phyloP scores from a whole-genome alignment of 2,113 vertebrate species.

The Pedetes capensis region DNA sequence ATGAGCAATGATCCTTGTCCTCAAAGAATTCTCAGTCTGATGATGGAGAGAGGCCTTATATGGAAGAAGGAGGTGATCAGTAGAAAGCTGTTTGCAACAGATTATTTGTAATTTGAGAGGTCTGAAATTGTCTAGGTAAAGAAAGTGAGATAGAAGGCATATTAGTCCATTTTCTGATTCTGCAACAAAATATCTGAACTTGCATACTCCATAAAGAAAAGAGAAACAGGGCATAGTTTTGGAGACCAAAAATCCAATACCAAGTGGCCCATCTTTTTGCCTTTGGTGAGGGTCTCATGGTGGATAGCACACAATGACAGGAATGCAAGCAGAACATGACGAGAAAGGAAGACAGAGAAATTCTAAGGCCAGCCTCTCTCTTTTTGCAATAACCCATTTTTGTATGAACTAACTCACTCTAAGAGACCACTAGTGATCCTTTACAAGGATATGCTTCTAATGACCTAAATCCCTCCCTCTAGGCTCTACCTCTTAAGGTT shows the following conservation, averaged over 20 bases:
- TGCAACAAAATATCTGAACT: neutral
- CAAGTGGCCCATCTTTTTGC: no score
- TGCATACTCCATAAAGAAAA: neutral
- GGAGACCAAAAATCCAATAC: neutral
- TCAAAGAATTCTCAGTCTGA: neutral
- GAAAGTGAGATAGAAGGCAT: neutral
- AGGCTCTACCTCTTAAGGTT: no score
- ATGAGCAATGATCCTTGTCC: neutral
- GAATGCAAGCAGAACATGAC: no score
- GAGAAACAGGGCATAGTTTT: neutral
- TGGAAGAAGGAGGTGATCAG: neutral
- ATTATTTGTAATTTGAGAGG: neutral
- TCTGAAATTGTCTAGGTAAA: neutral
- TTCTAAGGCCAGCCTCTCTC: neutral
- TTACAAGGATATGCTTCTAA: neutral
- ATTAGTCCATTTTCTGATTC: neutral
- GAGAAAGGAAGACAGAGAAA: neutral
- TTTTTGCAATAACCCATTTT: neutral
- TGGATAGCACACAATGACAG: no score
- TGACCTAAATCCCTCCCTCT: neutral
- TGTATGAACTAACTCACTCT: no score
- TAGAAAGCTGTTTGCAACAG: neutral
- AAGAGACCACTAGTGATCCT: neutral
- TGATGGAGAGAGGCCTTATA: neutral
- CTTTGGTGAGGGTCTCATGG: no score